phyloP scores from a whole-genome alignment of 2,113 vertebrate genomes.

The Nothocercus nigrocapillus region DNA sequence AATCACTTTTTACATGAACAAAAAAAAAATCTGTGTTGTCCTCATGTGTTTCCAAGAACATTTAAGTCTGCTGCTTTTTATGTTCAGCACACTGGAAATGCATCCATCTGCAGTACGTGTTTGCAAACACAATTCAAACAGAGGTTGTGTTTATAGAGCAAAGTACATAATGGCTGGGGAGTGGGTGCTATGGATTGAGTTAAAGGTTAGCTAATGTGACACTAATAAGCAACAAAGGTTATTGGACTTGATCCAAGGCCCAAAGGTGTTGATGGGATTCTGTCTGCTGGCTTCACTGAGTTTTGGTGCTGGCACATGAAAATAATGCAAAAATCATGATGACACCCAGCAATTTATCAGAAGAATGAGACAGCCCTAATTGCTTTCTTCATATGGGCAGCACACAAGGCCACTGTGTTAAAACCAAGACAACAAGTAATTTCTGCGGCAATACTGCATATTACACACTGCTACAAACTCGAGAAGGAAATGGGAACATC shows the following conservation, averaged over 20 bases:
- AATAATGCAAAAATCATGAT: background rate
- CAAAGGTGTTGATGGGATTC: background rate
- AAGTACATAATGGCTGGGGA: background rate
- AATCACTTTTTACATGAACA: constrained; percentile 73
- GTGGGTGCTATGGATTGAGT: fast-evolving
- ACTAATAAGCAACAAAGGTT: background rate
- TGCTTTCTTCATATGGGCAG: background rate
- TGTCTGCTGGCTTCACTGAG: background rate
- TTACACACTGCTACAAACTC: background rate
- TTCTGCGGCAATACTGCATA: background rate
- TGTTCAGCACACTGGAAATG: background rate
- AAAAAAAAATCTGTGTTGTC: background rate
- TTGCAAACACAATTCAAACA: background rate
- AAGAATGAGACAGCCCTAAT: background rate
- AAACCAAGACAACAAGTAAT: background rate
- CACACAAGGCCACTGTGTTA: background rate
- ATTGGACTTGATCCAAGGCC: background rate
- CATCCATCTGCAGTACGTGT: fast-evolving
- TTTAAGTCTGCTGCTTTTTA: background rate
- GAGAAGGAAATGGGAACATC: background rate
- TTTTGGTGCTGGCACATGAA: background rate
- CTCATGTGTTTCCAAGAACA: background rate
- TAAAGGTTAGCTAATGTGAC: background rate
- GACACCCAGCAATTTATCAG: background rate
- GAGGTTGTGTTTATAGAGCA: background rate